Evolutionary conservation across 2,888 invertebrate species (phyloP), one percentile per base, ranked within the genome.

Genomic region (Idaea aversata): DNA sequence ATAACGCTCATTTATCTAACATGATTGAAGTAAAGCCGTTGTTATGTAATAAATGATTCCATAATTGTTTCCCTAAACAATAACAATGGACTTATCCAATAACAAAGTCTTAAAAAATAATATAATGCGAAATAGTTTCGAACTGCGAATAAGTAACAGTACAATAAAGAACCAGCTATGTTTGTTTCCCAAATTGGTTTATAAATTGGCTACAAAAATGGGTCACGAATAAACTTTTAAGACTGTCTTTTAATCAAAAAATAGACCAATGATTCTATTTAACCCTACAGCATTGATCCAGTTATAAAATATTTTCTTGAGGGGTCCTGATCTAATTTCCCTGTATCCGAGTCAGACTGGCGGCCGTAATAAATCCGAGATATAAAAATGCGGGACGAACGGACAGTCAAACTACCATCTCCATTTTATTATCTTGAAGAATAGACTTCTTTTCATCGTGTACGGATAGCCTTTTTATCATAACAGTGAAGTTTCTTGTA

Each of bases 381-480:
- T 79, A 81, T 82, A 83, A 84, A 81, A 84, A 80, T 78, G 72
- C 70, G 76, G 72, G 75, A 71, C 75, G 75, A 75, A 69, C 63
- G 72, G 75, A 73, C 77, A 78, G 77, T 74, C 68, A 75, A 78
- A 74, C 73, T 79, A 68, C 71, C 72, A 74, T 79, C 70, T 75
- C 71, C 75, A 74, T 81, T 47, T 47, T 47, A 47, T 47, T 47
- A 47, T 47, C 47, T 47, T 47, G 47, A 47, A 47, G 47, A 47
- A 47, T 47, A 47, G 47, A 47, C 47, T 47, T 47, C 47, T 47
- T 47, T 47, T 47, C 47, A 47, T 47, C 47, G 47, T 47, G 47
- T 47, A 47, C 47, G 47, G 47, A 47, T 47, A 47, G 47, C 70
- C 70, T 76, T 75, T 79, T 78, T 78, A 75, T 70, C 72, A 77